phyloP scores from a whole-genome alignment of 2,888 invertebrate species.

The Exephanes ischioxanthus region DNA sequence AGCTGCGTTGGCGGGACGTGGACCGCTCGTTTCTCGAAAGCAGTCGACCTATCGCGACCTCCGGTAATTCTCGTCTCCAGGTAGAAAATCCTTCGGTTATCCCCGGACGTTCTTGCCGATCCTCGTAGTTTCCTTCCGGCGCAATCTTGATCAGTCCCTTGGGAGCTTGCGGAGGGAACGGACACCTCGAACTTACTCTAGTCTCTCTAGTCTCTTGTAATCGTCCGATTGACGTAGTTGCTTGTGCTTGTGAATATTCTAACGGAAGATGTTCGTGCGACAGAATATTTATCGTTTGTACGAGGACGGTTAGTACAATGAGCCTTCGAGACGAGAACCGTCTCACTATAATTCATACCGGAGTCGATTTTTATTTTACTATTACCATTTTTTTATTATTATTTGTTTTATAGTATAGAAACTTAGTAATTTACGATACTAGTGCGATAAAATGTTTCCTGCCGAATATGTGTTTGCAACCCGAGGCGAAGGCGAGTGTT shows the following conservation, averaged over 20 bases:
- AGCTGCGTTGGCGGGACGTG: background rate
- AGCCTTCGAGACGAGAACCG: background rate
- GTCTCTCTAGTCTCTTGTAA: conserved; percentile 12
- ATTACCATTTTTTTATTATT: too few relatives aligned
- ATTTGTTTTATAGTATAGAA: too few relatives aligned
- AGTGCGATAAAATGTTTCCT: too few relatives aligned
- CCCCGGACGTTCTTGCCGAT: background rate
- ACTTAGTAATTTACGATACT: too few relatives aligned
- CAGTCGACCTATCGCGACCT: background rate
- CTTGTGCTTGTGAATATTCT: conserved; percentile 16
- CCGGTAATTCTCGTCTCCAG: background rate
- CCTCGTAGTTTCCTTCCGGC: background rate
- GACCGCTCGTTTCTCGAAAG: background rate
- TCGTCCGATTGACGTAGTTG: background rate
- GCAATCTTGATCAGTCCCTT: conserved; percentile 23
- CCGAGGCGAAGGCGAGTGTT: too few relatives aligned
- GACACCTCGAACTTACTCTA: conserved; percentile 10
- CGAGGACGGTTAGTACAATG: conserved; percentile 35
- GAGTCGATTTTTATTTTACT: too few relatives aligned
- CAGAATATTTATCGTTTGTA: conserved; percentile 67
- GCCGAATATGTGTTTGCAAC: too few relatives aligned
- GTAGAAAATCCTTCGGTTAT: background rate
- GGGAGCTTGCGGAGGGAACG: conserved; percentile 10
- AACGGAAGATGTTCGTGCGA: conserved; percentile 64
- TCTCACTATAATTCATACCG: background rate